Percentiles rank a stretch among this genome's conserved stretches.
These are phyloP conservation scores for Mythimna pallens DNA, from an alignment of 2,888 invertebrate species.

Conservation along the genomic window DNA sequence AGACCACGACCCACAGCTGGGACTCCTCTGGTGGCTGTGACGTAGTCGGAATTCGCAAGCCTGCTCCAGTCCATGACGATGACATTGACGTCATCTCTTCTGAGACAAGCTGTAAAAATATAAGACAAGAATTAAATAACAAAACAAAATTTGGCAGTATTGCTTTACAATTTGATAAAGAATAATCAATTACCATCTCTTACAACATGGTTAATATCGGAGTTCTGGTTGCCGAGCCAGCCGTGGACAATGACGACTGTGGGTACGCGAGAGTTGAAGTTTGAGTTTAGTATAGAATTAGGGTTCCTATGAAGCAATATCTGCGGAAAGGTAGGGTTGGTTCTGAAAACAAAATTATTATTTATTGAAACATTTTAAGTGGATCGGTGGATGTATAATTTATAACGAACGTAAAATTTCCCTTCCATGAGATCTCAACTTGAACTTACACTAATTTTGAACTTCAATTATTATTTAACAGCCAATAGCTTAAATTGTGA, in stretches of 20 bases:
- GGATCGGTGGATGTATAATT: too few relatives aligned
- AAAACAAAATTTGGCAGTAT: too few relatives aligned
- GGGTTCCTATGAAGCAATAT: conserved; percentile 69
- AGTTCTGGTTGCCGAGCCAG: conserved; percentile 75
- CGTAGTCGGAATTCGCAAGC: conserved; percentile 69
- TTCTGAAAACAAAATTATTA: conserved; percentile 61
- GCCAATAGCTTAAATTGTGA: too few relatives aligned
- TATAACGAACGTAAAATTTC: too few relatives aligned
- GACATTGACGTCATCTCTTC: conserved; percentile 73
- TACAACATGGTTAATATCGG: conserved; percentile 72
- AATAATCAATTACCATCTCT: conserved; percentile 68
- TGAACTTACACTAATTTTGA: too few relatives aligned
- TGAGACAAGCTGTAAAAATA: conserved; percentile 70
- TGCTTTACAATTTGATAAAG: not conserved
- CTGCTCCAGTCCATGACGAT: conserved; percentile 81
- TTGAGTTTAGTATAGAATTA: conserved; percentile 72
- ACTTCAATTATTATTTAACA: too few relatives aligned
- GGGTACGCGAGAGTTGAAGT: conserved; percentile 72
- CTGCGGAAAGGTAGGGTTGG: conserved; percentile 68
- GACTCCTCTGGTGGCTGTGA: conserved; percentile 73
- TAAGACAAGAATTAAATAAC: not conserved
- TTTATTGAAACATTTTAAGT: not conserved
- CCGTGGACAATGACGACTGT: conserved; percentile 78
- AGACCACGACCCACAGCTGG: conserved; percentile 78
- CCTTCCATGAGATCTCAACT: too few relatives aligned